Conservation (phyloP, 2,113 vertebrate species). For the Chlorocebus sabaeus region DNA sequence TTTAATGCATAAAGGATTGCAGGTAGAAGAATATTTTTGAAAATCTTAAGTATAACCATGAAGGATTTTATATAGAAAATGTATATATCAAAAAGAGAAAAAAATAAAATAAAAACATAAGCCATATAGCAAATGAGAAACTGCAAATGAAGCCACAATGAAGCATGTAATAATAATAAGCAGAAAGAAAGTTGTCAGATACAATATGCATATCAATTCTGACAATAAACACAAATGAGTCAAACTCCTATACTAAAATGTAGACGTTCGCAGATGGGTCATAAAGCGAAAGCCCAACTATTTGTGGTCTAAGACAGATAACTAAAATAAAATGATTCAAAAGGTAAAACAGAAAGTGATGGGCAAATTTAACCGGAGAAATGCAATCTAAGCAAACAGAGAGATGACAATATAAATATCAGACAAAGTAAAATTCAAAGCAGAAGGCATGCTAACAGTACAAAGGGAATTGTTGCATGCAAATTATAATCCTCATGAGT, state of each 20-base stretch:
- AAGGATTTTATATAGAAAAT: neutral
- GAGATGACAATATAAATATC: neutral
- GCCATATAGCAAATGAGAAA: neutral
- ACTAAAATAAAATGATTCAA: neutral
- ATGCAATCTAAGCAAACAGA: neutral
- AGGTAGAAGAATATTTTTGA: neutral
- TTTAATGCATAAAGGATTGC: neutral
- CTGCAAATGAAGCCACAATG: neutral
- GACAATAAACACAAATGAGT: neutral
- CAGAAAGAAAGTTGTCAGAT: neutral
- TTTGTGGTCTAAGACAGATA: neutral
- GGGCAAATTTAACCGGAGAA: neutral
- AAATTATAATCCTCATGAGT: neutral
- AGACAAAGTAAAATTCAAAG: neutral
- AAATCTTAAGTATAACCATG: neutral
- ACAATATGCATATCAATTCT: neutral
- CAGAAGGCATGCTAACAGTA: neutral
- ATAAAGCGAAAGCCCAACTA: neutral
- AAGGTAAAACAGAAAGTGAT: neutral
- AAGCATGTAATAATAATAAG: slow-evolving; percentile 15
- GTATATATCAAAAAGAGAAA: neutral
- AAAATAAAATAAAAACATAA: neutral
- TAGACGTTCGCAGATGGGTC: neutral
- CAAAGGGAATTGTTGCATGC: neutral
- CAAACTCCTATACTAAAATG: neutral